Evolutionary conservation across 2,797 vertebrate genomes (phyloP).

Genomic region (Syncerus caffer): DNA sequence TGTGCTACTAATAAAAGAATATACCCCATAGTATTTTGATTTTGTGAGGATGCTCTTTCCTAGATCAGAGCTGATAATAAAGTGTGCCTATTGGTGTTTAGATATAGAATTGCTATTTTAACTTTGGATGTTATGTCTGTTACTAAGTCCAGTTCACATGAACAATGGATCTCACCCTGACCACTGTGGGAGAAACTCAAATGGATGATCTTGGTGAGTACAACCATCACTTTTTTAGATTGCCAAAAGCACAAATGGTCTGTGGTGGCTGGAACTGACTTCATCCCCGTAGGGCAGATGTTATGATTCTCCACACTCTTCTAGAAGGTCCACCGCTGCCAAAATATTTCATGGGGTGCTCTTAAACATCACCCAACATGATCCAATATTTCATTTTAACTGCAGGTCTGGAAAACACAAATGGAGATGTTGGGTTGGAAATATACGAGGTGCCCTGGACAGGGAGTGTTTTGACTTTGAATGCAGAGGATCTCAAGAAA

Average conservation of each 20-base stretch:
- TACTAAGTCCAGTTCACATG: not conserved
- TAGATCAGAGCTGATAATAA: not conserved
- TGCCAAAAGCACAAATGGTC: not conserved
- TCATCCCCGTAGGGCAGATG: not conserved
- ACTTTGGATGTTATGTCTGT: not conserved
- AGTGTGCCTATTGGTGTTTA: not conserved
- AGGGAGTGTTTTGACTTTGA: slow-evolving; percentile 66
- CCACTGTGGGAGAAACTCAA: not conserved
- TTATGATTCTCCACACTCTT: slow-evolving; percentile 38
- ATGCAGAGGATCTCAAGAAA: slow-evolving; percentile 40
- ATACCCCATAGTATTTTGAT: not conserved
- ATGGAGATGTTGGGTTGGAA: slow-evolving; percentile 73
- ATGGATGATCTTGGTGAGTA: not conserved
- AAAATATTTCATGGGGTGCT: slow-evolving; percentile 61
- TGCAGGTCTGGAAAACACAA: slow-evolving; percentile 68
- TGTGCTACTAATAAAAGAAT: fast-evolving
- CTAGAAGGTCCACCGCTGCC: slow-evolving; percentile 12
- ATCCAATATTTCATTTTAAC: slow-evolving; percentile 76
- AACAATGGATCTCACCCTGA: not conserved
- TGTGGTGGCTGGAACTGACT: not conserved
- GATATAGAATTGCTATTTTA: not conserved
- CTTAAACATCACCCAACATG: slow-evolving; percentile 48
- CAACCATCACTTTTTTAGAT: not conserved
- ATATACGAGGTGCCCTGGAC: slow-evolving; percentile 65
- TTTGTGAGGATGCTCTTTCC: not conserved